A percentile compares a stretch with the other conserved stretches of the same genome.
phyloP scores from a whole-genome alignment of 1,140 invertebrate species.

The Saxidomus purpurata region DNA sequence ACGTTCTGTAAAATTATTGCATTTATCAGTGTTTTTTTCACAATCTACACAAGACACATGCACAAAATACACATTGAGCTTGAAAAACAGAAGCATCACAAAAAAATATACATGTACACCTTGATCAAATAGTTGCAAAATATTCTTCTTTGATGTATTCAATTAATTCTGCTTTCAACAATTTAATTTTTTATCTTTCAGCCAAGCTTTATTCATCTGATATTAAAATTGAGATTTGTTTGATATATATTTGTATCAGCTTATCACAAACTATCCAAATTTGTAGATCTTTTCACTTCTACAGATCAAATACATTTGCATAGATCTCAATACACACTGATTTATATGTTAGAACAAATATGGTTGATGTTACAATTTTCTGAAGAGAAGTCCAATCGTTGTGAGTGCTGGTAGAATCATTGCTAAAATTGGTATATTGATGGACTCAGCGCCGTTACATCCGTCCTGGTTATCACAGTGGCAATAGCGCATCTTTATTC shows the following conservation, averaged over 20 bases:
- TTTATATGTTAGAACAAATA: neutral
- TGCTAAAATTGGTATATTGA: conserved; percentile 56
- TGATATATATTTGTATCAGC: too few species aligned
- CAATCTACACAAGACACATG: neutral
- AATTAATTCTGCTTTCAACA: too few species aligned
- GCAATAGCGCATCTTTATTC: conserved; percentile 84
- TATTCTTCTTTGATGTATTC: too few species aligned
- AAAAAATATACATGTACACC: neutral
- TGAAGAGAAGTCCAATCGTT: conserved; percentile 51
- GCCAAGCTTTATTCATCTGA: too few species aligned
- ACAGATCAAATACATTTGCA: too few species aligned
- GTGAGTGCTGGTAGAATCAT: conserved; percentile 63
- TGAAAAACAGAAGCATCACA: neutral
- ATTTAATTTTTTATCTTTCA: too few species aligned
- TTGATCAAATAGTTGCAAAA: neutral
- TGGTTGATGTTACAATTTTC: conserved; percentile 54
- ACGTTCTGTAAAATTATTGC: neutral
- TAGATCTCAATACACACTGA: conserved; percentile 7
- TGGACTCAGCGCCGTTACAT: conserved; percentile 80
- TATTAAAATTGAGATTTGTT: too few species aligned
- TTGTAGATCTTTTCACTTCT: too few species aligned
- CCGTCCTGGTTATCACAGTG: conserved; percentile 86
- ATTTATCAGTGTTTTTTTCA: neutral
- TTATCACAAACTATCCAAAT: too few species aligned
- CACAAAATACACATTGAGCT: neutral